Evolutionary conservation across 2,888 invertebrate species (phyloP).

Genomic region (Dicycla oo): DNA sequence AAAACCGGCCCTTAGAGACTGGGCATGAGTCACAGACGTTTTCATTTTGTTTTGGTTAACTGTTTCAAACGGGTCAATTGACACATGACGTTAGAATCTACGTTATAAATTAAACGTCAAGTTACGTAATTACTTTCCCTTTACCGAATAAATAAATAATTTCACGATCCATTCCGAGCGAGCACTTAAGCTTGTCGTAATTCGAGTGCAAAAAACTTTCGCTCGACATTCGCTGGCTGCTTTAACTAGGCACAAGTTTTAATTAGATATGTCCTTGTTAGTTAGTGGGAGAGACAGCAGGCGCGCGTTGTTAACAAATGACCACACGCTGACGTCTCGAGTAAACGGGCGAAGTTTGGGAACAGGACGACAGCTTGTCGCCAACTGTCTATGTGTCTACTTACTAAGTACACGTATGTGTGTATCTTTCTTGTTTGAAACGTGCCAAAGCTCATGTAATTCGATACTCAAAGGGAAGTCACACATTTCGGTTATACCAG

Average conservation of each 20-base stretch:
- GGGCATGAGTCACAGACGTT: not conserved
- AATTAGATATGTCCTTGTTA: conserved; percentile 77
- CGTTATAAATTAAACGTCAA: conserved; percentile 1
- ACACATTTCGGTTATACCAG: conserved; percentile 1
- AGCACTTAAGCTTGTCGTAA: conserved; percentile 31
- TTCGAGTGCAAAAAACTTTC: conserved; percentile 69
- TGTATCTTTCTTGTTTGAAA: conserved; percentile 27
- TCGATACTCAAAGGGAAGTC: conserved; percentile 23
- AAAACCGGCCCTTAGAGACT: too few species aligned
- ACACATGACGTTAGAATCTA: not conserved
- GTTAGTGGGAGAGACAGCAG: conserved; percentile 60
- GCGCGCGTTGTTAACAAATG: conserved; percentile 64
- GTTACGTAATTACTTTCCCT: not conserved
- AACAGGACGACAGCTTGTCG: conserved; percentile 39
- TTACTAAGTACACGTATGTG: not conserved
- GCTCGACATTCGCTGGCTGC: conserved; percentile 63
- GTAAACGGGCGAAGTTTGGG: conserved; percentile 47
- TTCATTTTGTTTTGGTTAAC: conserved; percentile 24
- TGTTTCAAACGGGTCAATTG: not conserved
- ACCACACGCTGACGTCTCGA: conserved; percentile 52
- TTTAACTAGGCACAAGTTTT: conserved; percentile 73
- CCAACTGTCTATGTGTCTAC: conserved; percentile 18
- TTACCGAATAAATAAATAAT: conserved; percentile 23
- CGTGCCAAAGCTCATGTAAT: conserved; percentile 4
- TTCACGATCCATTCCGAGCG: conserved; percentile 26